Evolutionary conservation across 2,113 vertebrate genomes (phyloP).

Genomic region (Lophius piscatorius): DNA sequence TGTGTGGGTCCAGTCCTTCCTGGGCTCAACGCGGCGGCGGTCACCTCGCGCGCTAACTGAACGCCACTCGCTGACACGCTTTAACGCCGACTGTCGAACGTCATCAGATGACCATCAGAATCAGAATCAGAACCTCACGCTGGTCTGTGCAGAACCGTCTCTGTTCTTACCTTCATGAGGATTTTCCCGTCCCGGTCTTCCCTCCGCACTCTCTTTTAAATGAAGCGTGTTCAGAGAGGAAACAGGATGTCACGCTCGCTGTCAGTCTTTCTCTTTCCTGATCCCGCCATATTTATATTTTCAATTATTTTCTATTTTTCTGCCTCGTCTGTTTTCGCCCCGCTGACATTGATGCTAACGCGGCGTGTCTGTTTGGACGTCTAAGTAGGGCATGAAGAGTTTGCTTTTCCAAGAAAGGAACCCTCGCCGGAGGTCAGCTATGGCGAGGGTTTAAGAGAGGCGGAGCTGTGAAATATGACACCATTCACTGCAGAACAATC

Average conservation of each 20-base stretch:
- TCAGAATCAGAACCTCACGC: too few species aligned
- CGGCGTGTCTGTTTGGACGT: conserved; percentile 71
- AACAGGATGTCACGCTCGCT: conserved; percentile 78
- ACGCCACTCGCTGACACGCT: conserved; percentile 3
- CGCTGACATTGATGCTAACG: conserved; percentile 74
- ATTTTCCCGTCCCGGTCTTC: conserved; percentile 65
- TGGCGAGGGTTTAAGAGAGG: conserved; percentile 22
- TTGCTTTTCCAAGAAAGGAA: conserved; percentile 41
- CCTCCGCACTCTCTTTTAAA: conserved; percentile 59
- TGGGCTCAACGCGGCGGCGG: conserved; percentile 40
- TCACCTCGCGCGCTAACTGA: conserved; percentile 42
- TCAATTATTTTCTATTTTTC: conserved; percentile 72
- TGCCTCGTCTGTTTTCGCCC: conserved; percentile 47
- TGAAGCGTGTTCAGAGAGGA: conserved; percentile 64
- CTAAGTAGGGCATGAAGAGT: conserved; percentile 67
- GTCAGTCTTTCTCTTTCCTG: conserved; percentile 71
- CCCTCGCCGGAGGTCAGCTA: conserved; percentile 34
- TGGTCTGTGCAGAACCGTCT: too few species aligned
- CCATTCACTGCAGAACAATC: conserved; percentile 16
- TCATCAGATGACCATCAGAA: conserved; percentile 54
- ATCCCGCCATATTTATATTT: conserved; percentile 76
- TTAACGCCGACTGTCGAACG: too few species aligned
- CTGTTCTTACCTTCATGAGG: too few species aligned
- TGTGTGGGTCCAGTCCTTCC: conserved; percentile 26
- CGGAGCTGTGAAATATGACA: conserved; percentile 1